phyloP scores from a whole-genome alignment of 2,888 invertebrate species.

The Stenotaenia linearis region DNA sequence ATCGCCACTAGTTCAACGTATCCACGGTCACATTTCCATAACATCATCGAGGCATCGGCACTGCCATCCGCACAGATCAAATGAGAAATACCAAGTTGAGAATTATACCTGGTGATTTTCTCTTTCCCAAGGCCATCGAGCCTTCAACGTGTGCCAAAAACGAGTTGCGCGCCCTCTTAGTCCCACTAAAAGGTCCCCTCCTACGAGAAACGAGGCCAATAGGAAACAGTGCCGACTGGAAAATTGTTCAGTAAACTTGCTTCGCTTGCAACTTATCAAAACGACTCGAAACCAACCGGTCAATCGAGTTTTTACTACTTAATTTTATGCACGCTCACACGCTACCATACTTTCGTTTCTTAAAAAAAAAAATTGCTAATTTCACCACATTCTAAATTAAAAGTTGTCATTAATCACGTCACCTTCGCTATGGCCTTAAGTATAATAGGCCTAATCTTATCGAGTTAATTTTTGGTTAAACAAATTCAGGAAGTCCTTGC shows the following conservation, averaged over 20 bases:
- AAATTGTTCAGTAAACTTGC: not conserved
- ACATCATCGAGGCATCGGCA: not conserved
- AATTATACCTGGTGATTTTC: conserved; percentile 1
- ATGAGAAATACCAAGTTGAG: not conserved
- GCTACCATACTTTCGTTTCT: not conserved
- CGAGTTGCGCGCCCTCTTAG: conserved; percentile 10
- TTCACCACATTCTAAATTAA: not conserved
- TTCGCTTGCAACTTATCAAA: not conserved
- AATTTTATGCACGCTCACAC: not conserved
- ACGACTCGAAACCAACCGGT: not conserved
- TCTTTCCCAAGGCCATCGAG: not conserved
- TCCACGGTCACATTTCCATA: conserved; percentile 24
- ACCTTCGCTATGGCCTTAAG: no score
- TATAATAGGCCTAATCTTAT: not conserved
- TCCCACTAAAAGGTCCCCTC: conserved; percentile 1
- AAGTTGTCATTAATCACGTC: no score
- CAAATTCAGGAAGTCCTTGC: conserved; percentile 3
- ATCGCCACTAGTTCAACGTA: not conserved
- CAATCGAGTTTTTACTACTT: not conserved
- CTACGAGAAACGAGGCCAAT: not conserved
- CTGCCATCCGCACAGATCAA: not conserved
- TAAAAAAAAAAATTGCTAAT: not conserved
- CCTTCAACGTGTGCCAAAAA: not conserved
- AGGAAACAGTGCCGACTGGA: not conserved
- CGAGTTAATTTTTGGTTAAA: not conserved